Percentiles rank a stretch among this genome's conserved stretches.
phyloP scores from a whole-genome alignment of 1,140 invertebrate species.

The Ips typographus region DNA sequence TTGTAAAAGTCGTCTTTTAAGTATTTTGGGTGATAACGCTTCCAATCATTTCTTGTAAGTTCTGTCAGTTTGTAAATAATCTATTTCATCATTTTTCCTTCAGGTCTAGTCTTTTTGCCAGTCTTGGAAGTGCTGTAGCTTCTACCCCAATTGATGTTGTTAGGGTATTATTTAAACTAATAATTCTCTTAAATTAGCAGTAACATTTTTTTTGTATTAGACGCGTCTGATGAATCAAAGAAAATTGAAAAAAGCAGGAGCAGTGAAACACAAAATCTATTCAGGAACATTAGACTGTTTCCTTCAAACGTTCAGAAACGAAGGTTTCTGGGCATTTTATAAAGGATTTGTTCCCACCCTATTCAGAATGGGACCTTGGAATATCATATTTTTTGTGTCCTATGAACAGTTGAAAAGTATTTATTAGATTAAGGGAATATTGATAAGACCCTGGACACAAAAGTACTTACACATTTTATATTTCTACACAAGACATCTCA shows the following conservation, averaged over 20 bases:
- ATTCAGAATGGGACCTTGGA: conserved; percentile 84
- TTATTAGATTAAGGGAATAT: conserved; percentile 50
- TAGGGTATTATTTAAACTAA: conserved; percentile 66
- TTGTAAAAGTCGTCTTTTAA: conserved; percentile 77
- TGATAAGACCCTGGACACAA: conserved; percentile 3
- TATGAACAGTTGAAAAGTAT: conserved; percentile 85
- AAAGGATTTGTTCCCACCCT: conserved; percentile 84
- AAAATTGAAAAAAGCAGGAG: conserved; percentile 59
- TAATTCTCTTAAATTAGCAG: no score
- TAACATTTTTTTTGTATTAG: conserved; percentile 57
- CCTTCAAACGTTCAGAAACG: conserved; percentile 75
- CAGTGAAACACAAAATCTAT: conserved; percentile 65
- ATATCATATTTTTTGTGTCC: conserved; percentile 95
- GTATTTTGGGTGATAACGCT: conserved; percentile 73
- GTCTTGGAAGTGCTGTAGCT: conserved; percentile 87
- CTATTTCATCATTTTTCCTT: conserved; percentile 43
- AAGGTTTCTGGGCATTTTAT: conserved; percentile 79
- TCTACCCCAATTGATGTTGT: conserved; percentile 95
- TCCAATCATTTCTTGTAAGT: conserved; percentile 87
- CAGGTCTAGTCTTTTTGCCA: conserved; percentile 88
- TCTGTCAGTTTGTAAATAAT: neutral
- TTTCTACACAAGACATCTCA: neutral
- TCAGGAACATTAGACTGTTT: conserved; percentile 87
- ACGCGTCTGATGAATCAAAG: conserved; percentile 91
- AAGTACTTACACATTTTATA: conserved; percentile 17